A percentile compares a stretch with the other conserved stretches of the same genome.
phyloP scores from a whole-genome alignment of 2,797 vertebrate genomes.

The Tadarida brasiliensis region DNA sequence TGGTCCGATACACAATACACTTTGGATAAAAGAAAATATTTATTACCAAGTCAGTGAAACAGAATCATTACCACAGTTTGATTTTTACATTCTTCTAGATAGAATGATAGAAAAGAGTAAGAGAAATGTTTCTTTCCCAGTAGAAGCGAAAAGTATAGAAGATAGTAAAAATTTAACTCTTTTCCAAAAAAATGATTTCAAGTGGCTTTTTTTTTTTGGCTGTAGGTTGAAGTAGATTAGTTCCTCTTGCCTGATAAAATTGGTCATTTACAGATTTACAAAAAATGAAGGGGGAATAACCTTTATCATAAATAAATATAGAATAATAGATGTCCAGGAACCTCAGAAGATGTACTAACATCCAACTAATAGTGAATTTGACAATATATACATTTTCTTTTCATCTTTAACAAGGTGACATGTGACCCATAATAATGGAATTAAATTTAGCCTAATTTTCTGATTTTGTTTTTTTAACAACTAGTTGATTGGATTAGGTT shows the following conservation, averaged over 20 bases:
- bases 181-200: constrained; percentile 28
- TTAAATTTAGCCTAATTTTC: neutral
- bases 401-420: neutral
- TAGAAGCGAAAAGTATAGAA: neutral
- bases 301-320: neutral
- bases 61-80: neutral
- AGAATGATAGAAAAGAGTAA: neutral
- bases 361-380: neutral
- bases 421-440: neutral
- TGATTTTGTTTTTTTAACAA: neutral
- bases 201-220: neutral
- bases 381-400: neutral
- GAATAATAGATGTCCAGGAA: neutral
- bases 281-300: accelerated
- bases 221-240: neutral
- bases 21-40: constrained; percentile 41
- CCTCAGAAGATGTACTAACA: neutral
- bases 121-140: neutral
- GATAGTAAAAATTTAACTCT: neutral
- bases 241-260: neutral
- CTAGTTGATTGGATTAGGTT: neutral
- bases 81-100: neutral
- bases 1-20: neutral
- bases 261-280: neutral
- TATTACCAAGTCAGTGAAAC: neutral